Conservation (phyloP, 2,888 invertebrate species). For the Drosophila macrospina region DNA sequence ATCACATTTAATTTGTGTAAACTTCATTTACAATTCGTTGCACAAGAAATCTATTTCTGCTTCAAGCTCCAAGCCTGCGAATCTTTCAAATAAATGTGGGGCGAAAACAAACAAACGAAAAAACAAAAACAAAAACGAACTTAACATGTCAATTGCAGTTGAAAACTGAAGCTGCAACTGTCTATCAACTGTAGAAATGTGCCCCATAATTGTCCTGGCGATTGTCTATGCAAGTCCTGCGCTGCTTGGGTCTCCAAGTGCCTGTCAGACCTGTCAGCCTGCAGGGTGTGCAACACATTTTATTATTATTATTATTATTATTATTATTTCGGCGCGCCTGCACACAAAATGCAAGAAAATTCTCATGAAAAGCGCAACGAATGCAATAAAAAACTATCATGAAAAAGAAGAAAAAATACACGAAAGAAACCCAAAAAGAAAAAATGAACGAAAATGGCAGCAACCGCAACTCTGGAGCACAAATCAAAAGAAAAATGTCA, state of each 20-base stretch:
- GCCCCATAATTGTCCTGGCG: conserved; percentile 43
- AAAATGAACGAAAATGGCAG: conserved; percentile 7
- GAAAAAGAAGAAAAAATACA: conserved; percentile 1
- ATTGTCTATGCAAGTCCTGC: not conserved
- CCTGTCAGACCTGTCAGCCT: conserved; percentile 45
- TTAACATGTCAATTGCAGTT: not conserved
- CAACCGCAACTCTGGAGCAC: conserved; percentile 34
- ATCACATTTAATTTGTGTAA: not conserved
- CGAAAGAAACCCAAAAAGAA: not conserved
- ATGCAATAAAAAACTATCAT: conserved; percentile 38
- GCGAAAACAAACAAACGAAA: not conserved
- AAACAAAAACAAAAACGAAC: no score
- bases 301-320: conserved; percentile 18
- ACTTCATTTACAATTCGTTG: not conserved
- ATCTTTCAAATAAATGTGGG: conserved; percentile 1
- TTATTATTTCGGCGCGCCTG: conserved; percentile 25
- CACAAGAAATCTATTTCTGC: not conserved
- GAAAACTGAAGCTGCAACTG: conserved; percentile 7
- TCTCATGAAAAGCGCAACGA: conserved; percentile 32
- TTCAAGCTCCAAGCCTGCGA: not conserved
- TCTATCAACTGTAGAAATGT: conserved; percentile 26
- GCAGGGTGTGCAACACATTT: conserved; percentile 45
- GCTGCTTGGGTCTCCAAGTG: conserved; percentile 30
- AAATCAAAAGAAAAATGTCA: conserved; percentile 52
- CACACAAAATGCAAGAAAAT: conserved; percentile 4